A percentile compares a stretch with the other conserved stretches of the same genome.
These are phyloP conservation scores for Xerus rutilus DNA, from an alignment of 2,797 vertebrate species.

Conservation along the genomic window DNA sequence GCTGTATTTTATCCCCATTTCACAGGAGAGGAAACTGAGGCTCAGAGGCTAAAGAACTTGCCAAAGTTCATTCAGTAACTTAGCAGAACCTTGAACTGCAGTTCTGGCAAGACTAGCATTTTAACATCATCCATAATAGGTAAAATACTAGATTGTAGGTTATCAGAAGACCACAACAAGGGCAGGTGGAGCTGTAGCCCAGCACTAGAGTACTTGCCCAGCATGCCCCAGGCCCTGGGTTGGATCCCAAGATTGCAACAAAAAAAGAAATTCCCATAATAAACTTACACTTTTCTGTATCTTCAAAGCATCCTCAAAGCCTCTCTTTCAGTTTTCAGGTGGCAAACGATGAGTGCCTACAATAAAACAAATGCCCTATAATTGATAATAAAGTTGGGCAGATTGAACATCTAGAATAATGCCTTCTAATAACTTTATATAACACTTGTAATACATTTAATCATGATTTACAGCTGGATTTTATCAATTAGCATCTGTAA, in stretches of 20 bases:
- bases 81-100: not conserved
- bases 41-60: conserved; percentile 11
- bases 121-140: not conserved
- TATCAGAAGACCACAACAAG: not conserved
- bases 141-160: not conserved
- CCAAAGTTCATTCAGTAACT: not conserved
- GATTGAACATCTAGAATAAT: not conserved
- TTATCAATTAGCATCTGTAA: conserved; percentile 3
- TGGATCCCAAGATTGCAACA: no score
- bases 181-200: no score
- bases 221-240: no score
- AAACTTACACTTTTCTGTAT: not conserved
- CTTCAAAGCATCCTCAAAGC: not conserved
- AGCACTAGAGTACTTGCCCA: no score
- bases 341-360: not conserved
- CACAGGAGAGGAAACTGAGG: not conserved
- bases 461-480: not conserved
- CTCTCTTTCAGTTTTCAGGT: conserved; percentile 16
- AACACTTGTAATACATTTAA: conserved; percentile 25
- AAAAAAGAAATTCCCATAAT: not conserved
- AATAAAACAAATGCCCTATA: conserved; percentile 1
- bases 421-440: not conserved
- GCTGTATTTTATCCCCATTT: not conserved
- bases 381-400: not conserved
- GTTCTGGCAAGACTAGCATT: not conserved